Evolutionary conservation across 2,113 vertebrate species (phyloP), one percentile per base, ranked within the genome.

Genomic region (Coptodon bakossiorum): DNA sequence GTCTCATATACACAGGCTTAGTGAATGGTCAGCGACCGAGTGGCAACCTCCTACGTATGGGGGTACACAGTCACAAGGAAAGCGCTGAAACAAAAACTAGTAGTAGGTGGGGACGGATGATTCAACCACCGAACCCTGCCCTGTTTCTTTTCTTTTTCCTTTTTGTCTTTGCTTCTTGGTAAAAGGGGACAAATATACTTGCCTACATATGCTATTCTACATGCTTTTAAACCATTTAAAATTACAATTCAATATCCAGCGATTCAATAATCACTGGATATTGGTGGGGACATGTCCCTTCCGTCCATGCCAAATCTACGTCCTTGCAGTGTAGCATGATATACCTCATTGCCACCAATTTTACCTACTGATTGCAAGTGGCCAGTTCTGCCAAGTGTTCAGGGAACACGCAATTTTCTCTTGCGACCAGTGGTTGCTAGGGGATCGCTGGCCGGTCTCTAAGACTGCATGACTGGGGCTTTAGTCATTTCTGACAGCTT

Each of bases 341-440:
- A 73, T 10, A 45, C 13, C 13, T 73, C 3, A 16, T 45, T 43
- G 3, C 38, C 22, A 27, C 13, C 38, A 45, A 16, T 73, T 45
- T 45, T 45, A 27, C 38, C 38, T 27, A 0, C 7, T 73, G 13
- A 27, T 73, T 27, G 40, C 14, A 27, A 73, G 22, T 9, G 5
- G 22, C 22, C 40, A 45, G 22, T 24, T 43, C 22, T 1, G 13
- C 5, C 22, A 73, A 45, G 38, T 45, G 13, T 6, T 73, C 13
- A 27, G 22, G 8, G 0, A 45, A 45, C 22, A 27, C 0, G 1
- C 68, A 45, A 27, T 45, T 27, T 73, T 73, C 14, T 22, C 22
- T 27, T 45, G 22, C 0, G 6, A 76, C 68, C 40, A 29, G 22
- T 73, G 22, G 0, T 29, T 7, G 68, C 40, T 16, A 2, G 5